These are phyloP conservation scores for Caenorhabditis sinica DNA, from an alignment of 2,888 invertebrate species.

Conservation along the genomic window DNA sequence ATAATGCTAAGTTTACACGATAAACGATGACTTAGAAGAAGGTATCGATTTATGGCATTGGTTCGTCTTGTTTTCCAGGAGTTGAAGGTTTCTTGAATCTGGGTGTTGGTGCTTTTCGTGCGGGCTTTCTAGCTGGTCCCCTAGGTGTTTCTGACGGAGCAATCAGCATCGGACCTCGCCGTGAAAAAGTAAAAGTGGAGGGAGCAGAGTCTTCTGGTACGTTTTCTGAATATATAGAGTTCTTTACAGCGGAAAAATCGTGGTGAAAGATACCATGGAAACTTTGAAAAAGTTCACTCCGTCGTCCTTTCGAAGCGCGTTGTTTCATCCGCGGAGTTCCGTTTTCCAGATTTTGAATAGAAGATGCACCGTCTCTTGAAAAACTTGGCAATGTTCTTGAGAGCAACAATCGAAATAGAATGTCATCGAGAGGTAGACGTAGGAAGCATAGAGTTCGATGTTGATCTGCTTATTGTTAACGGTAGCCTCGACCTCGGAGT, in stretches of 20 bases:
- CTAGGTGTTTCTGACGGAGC: constrained; percentile 27
- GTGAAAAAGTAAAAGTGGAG: not conserved
- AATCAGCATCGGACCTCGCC: constrained; percentile 37
- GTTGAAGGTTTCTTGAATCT: constrained; percentile 47
- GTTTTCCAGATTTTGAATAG: constrained; percentile 9
- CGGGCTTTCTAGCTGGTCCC: not conserved
- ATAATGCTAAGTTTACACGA: not conserved
- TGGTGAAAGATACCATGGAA: constrained; percentile 6
- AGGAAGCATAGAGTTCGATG: constrained; percentile 89
- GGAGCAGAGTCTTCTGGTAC: not conserved
- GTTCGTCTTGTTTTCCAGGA: constrained; percentile 71
- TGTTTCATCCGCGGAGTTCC: constrained; percentile 31
- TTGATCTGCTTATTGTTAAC: constrained; percentile 87
- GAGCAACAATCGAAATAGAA: no score
- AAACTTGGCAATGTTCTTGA: no score
- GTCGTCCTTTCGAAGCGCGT: constrained; percentile 17
- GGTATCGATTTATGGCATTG: constrained; percentile 61
- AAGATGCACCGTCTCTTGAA: no score
- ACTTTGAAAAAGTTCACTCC: constrained; percentile 39
- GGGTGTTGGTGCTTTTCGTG: constrained; percentile 16
- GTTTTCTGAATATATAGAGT: constrained; percentile 5
- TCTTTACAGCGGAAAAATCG: not conserved
- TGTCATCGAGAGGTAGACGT: no score
- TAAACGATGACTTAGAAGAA: constrained; percentile 39
- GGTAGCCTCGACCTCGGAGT: constrained; percentile 80